Conservation (phyloP, 2,888 invertebrate genomes). For the Chloromyia formosa region DNA sequence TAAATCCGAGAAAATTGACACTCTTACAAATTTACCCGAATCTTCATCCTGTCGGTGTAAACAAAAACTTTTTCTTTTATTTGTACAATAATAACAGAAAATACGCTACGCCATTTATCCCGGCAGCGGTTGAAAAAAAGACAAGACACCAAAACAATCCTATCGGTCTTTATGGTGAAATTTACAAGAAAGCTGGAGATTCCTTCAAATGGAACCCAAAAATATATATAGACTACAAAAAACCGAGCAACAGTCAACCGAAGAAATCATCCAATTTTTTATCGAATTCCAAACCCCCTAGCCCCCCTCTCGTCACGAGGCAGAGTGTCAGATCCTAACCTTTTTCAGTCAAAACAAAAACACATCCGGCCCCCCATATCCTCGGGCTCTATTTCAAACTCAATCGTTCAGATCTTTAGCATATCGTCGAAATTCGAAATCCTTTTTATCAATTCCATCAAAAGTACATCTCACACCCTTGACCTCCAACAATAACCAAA, state of each 20-base stretch:
- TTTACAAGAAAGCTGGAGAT: background rate
- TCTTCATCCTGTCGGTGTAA: conserved; percentile 36
- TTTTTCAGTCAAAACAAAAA: conserved; percentile 17
- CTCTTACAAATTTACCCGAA: conserved; percentile 43
- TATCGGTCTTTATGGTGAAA: background rate
- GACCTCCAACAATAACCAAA: conserved; percentile 1
- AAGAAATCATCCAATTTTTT: background rate
- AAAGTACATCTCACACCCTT: background rate
- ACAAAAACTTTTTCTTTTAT: conserved; percentile 37
- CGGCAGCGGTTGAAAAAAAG: background rate
- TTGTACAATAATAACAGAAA: background rate
- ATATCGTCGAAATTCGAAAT: conserved; percentile 4
- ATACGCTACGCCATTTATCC: background rate
- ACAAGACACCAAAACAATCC: conserved; percentile 6
- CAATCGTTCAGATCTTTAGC: conserved; percentile 8
- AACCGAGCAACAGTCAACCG: background rate
- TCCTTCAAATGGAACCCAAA: background rate
- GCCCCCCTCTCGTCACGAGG: no score
- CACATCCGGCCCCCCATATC: background rate
- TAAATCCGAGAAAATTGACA: conserved; percentile 49
- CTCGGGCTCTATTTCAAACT: background rate
- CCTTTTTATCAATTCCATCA: background rate
- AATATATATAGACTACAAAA: background rate
- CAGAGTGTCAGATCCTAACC: background rate
- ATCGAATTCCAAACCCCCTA: background rate